Evolutionary conservation across 2,113 vertebrate genomes (phyloP).

Genomic region (Tupaia chinensis): DNA sequence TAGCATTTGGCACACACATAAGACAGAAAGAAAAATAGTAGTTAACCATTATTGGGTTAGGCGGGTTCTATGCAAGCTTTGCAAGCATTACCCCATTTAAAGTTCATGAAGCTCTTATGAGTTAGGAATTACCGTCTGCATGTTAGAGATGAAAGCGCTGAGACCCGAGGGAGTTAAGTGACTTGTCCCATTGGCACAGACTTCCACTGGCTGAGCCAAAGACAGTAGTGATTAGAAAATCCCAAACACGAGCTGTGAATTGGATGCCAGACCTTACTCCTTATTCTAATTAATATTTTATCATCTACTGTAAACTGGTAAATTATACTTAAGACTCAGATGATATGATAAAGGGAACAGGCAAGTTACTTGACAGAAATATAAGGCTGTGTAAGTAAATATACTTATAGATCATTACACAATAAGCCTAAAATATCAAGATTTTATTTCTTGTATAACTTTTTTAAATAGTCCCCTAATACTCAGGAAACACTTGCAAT

Average conservation of each 20-base stretch:
- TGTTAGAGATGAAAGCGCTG: constrained; percentile 1
- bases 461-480: constrained; percentile 19
- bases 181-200: neutral
- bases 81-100: neutral
- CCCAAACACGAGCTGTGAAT: neutral
- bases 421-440: constrained; percentile 30
- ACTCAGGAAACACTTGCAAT: neutral
- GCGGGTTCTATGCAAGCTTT: neutral
- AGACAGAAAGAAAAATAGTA: neutral
- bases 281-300: neutral
- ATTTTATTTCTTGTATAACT: constrained; percentile 3
- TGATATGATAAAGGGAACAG: constrained; percentile 47
- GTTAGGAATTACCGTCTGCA: neutral
- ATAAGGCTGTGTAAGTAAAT: constrained; percentile 38
- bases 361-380: constrained; percentile 40
- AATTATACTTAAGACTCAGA: neutral
- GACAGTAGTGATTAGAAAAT: constrained; percentile 17
- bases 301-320: constrained; percentile 36
- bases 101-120: neutral
- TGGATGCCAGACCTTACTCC: neutral
- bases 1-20: neutral
- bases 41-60: neutral
- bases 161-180: neutral
- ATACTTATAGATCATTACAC: constrained; percentile 23
- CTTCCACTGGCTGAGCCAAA: neutral